phyloP scores from a whole-genome alignment of 1,140 invertebrate genomes.

The Drosophila sucinea region DNA sequence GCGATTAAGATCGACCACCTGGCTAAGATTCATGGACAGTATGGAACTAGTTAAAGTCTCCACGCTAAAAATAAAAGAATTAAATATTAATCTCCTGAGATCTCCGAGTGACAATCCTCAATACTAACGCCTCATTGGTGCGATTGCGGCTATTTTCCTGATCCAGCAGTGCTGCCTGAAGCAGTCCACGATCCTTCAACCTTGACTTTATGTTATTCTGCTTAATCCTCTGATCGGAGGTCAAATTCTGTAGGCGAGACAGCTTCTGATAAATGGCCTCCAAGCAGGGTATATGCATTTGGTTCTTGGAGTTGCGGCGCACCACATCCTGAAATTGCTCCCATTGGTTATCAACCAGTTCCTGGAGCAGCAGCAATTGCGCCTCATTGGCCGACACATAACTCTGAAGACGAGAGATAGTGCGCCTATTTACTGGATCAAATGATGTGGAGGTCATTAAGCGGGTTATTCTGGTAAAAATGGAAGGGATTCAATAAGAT shows the following conservation, averaged over 20 bases:
- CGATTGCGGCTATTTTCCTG: conserved; percentile 58
- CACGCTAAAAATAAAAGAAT: conserved; percentile 34
- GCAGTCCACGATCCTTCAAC: conserved; percentile 64
- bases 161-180: conserved; percentile 46
- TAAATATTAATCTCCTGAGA: neutral
- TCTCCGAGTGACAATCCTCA: no score
- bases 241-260: conserved; percentile 86
- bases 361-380: conserved; percentile 85
- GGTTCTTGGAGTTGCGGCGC: conserved; percentile 83
- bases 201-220: conserved; percentile 83
- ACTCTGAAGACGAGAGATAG: conserved; percentile 85
- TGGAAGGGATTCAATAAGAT: neutral
- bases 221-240: conserved; percentile 84
- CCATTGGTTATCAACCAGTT: conserved; percentile 86
- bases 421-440: conserved; percentile 84
- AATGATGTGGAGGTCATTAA: conserved; percentile 61
- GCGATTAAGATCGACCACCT: conserved; percentile 57
- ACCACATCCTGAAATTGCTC: conserved; percentile 84
- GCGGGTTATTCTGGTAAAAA: conserved; percentile 53
- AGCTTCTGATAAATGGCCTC: conserved; percentile 88
- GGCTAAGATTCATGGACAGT: conserved; percentile 65
- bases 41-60: conserved; percentile 78
- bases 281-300: conserved; percentile 85
- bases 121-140: conserved; percentile 57
- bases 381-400: conserved; percentile 86